phyloP scores from a whole-genome alignment of 2,797 vertebrate genomes.

The Trematomus bernacchii region DNA sequence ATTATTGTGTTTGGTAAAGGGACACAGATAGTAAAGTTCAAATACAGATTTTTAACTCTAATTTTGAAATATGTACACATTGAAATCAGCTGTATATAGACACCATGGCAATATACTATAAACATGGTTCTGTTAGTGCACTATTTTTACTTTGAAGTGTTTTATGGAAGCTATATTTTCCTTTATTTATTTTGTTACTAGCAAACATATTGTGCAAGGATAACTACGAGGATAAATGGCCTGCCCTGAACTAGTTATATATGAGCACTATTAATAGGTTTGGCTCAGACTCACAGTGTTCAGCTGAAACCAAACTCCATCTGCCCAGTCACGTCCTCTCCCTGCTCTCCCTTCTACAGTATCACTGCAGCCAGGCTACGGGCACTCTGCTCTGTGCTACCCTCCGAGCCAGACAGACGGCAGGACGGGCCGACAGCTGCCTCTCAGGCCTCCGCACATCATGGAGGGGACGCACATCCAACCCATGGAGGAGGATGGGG shows the following conservation, averaged over 20 bases:
- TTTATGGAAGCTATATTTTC: conserved; percentile 4
- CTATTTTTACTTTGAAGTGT: background rate
- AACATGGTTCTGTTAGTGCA: background rate
- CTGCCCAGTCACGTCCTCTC: conserved; percentile 90
- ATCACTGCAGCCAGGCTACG: conserved; percentile 83
- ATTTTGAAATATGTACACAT: background rate
- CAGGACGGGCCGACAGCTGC: conserved; percentile 71
- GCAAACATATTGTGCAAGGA: conserved; percentile 57
- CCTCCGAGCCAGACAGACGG: conserved; percentile 71
- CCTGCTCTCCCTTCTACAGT: conserved; percentile 82
- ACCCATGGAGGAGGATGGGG: conserved; percentile 79
- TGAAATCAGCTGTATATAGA: background rate
- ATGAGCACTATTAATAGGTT: conserved; percentile 91
- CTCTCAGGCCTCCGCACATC: conserved; percentile 74
- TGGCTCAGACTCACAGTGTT: conserved; percentile 90
- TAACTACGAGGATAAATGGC: conserved; percentile 54
- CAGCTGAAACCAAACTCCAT: conserved; percentile 94
- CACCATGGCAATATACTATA: background rate
- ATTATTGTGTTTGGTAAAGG: background rate
- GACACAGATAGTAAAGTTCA: background rate
- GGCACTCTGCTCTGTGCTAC: conserved; percentile 79
- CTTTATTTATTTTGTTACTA: conserved; percentile 41
- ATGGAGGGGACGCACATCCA: conserved; percentile 84
- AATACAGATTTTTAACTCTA: background rate
- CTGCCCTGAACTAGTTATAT: conserved; percentile 57